These are phyloP conservation scores for Benthosema pterotum DNA, from an alignment of 2,797 vertebrate genomes.

Conservation along the genomic window DNA sequence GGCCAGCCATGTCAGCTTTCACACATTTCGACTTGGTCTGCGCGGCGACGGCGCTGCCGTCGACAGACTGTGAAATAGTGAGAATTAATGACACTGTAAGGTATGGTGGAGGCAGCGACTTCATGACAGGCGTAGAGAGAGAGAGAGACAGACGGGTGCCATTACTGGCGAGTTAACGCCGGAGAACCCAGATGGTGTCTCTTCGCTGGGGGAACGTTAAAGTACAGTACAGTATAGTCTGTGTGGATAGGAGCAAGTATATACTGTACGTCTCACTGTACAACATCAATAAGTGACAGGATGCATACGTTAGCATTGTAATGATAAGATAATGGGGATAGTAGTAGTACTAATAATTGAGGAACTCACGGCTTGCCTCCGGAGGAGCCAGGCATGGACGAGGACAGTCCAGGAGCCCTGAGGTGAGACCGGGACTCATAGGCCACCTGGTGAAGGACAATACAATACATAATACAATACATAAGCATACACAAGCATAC, in stretches of 20 bases:
- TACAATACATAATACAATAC: not conserved
- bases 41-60: too few species aligned
- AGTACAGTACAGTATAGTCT: too few species aligned
- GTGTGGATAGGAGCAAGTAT: not conserved
- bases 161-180: too few species aligned
- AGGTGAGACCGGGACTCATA: slow-evolving; percentile 91
- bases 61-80: too few species aligned
- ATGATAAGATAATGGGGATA: not conserved
- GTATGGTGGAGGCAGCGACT: too few species aligned
- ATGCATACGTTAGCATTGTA: not conserved
- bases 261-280: not conserved
- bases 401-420: slow-evolving; percentile 80
- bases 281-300: not conserved
- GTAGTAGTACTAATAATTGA: not conserved
- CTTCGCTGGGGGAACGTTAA: too few species aligned
- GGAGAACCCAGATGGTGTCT: too few species aligned
- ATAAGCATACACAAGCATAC: not conserved
- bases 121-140: too few species aligned
- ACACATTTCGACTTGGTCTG: too few species aligned
- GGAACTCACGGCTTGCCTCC: slow-evolving; percentile 89
- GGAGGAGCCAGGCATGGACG: slow-evolving; percentile 82
- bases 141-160: too few species aligned
- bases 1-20: too few species aligned
- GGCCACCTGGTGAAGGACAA: slow-evolving; percentile 77
- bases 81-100: too few species aligned